phyloP scores from a whole-genome alignment of 2,113 vertebrate genomes.

The Apteryx mantelli region DNA sequence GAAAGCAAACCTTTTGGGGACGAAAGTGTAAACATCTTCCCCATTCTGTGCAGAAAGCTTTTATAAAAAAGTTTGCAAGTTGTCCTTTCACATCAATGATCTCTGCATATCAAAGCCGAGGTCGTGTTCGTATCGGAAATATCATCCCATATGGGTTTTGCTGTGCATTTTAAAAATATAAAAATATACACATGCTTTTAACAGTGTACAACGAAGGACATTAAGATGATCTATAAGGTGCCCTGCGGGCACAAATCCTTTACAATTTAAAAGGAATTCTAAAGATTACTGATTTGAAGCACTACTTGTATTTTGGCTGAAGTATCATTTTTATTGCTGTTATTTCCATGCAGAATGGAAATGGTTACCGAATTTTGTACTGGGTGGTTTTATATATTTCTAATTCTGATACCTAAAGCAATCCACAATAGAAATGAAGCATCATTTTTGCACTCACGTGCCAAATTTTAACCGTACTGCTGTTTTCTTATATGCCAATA shows the following conservation, averaged over 20 bases:
- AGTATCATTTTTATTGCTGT: not conserved
- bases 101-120: slow-evolving; percentile 64
- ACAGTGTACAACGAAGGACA: slow-evolving; percentile 54
- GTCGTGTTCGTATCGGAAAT: slow-evolving; percentile 63
- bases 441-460: not conserved
- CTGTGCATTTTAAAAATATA: slow-evolving; percentile 72
- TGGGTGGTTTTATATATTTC: not conserved
- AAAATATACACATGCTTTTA: slow-evolving; percentile 67
- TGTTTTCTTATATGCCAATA: not conserved
- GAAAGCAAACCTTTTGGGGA: slow-evolving; percentile 68
- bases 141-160: slow-evolving; percentile 66
- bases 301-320: not conserved
- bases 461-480: not conserved
- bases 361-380: not conserved
- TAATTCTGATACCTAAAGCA: not conserved
- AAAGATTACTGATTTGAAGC: not conserved
- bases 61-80: slow-evolving; percentile 65
- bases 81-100: slow-evolving; percentile 71
- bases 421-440: slow-evolving; percentile 25
- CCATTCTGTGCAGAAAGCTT: slow-evolving; percentile 68
- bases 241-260: slow-evolving; percentile 21
- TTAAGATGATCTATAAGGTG: slow-evolving; percentile 49
- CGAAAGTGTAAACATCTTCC: slow-evolving; percentile 63
- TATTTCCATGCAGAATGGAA: not conserved
- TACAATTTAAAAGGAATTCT: slow-evolving; percentile 14